These are phyloP conservation scores for Atta colombica DNA, from an alignment of 1,140 invertebrate genomes.

Conservation along the genomic window DNA sequence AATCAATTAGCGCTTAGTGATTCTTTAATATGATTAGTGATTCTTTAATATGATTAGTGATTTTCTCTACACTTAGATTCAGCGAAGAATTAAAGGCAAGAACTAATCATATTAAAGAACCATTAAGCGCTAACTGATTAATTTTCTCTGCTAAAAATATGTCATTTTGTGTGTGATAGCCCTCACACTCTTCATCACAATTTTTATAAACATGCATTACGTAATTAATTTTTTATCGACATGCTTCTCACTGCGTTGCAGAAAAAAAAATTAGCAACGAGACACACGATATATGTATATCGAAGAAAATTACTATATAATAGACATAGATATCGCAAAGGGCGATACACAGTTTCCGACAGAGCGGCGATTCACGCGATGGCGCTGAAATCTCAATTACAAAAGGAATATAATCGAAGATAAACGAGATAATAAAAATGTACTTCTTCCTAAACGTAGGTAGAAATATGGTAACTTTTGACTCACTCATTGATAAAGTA, in stretches of 20 bases:
- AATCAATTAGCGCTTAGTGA: too few relatives aligned
- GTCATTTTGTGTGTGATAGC: too few relatives aligned
- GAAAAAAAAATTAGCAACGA: background rate
- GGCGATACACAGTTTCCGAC: conserved; percentile 67
- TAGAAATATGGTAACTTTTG: conserved; percentile 86
- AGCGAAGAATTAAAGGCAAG: too few relatives aligned
- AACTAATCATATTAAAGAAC: too few relatives aligned
- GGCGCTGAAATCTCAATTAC: conserved; percentile 84
- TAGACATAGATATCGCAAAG: conserved; percentile 9
- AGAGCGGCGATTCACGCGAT: conserved; percentile 76
- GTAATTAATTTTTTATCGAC: conserved; percentile 37
- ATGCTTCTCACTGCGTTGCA: background rate
- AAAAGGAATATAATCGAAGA: conserved; percentile 85
- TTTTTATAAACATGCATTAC: background rate
- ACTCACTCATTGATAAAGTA: conserved; percentile 86
- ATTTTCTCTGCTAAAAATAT: too few relatives aligned
- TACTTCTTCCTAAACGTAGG: conserved; percentile 85
- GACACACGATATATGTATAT: background rate
- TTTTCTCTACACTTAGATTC: too few relatives aligned
- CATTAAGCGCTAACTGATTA: too few relatives aligned
- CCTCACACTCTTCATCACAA: background rate
- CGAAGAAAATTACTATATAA: background rate
- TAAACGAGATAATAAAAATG: conserved; percentile 85
- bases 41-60: too few relatives aligned
- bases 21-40: too few relatives aligned